Conservation (phyloP, 2,113 vertebrate genomes). For the Otis tarda region DNA sequence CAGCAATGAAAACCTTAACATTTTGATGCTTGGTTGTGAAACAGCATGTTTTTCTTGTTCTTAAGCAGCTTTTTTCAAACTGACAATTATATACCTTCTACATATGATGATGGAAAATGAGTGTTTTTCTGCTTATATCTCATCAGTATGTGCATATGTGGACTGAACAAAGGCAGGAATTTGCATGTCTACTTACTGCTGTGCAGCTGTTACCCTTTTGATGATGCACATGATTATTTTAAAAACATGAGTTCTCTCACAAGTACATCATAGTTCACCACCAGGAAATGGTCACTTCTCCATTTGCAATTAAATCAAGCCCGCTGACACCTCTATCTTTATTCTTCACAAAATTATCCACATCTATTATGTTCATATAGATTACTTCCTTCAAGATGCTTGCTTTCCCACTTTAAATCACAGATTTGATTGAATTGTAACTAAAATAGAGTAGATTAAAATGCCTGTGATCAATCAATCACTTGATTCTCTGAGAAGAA, state of each 20-base stretch:
- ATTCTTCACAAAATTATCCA: slow-evolving; percentile 29
- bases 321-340: neutral
- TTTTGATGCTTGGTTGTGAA: neutral
- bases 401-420: slow-evolving; percentile 43
- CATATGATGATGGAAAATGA: neutral
- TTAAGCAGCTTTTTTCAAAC: neutral
- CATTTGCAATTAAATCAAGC: neutral
- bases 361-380: slow-evolving; percentile 32
- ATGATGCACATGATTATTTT: slow-evolving; percentile 41
- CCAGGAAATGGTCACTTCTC: neutral
- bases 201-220: slow-evolving; percentile 63
- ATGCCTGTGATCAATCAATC: neutral
- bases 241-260: slow-evolving; percentile 34
- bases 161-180: slow-evolving; percentile 58
- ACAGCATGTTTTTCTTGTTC: neutral
- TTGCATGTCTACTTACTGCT: slow-evolving; percentile 49
- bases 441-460: slow-evolving; percentile 31
- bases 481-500: slow-evolving; percentile 6
- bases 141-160: slow-evolving; percentile 45
- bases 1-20: neutral
- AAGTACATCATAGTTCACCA: neutral
- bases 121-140: slow-evolving; percentile 27
- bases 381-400: slow-evolving; percentile 28
- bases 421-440: slow-evolving; percentile 41
- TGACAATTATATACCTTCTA: neutral